A percentile compares a stretch with the other conserved stretches of the same genome.
Evolutionary conservation across 2,797 vertebrate species (phyloP).

Genomic region (Ctenosaura bakeri): DNA sequence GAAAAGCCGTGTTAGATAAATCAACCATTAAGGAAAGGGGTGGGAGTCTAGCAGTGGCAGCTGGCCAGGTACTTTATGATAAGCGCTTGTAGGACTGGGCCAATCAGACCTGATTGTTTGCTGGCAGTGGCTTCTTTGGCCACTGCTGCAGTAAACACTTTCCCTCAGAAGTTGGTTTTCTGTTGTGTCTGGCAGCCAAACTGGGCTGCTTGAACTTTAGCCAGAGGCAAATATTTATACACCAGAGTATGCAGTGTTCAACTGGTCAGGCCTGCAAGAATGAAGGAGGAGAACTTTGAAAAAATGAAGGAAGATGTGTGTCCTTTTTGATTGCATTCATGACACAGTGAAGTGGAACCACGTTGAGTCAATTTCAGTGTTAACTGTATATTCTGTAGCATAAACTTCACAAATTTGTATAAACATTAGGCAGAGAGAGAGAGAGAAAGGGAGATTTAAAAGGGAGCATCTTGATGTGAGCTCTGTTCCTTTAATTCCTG

Average conservation of each 20-base stretch:
- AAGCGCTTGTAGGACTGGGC: constrained; percentile 69
- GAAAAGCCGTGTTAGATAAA: constrained; percentile 63
- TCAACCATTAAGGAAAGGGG: constrained; percentile 70
- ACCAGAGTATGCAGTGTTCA: constrained; percentile 84
- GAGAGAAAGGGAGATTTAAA: constrained; percentile 24
- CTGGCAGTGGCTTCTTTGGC: constrained; percentile 82
- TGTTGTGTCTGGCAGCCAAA: constrained; percentile 86
- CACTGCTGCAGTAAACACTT: constrained; percentile 83
- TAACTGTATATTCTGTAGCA: constrained; percentile 43
- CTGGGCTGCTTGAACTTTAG: constrained; percentile 87
- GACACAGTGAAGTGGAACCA: constrained; percentile 57
- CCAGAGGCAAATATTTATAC: constrained; percentile 91
- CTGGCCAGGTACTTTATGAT: constrained; percentile 72
- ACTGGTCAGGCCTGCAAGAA: constrained; percentile 81
- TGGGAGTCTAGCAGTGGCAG: constrained; percentile 67
- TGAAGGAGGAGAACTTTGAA: constrained; percentile 62
- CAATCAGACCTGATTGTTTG: constrained; percentile 63
- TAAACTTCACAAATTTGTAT: constrained; percentile 38
- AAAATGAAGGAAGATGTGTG: constrained; percentile 64
- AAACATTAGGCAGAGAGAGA: constrained; percentile 37
- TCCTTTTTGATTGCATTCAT: constrained; percentile 54
- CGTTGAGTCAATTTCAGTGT: constrained; percentile 56
- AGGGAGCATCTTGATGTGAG: constrained; percentile 71
- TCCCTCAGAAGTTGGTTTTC: constrained; percentile 84
- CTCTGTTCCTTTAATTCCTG: constrained; percentile 76